Percentiles rank a stretch among this genome's conserved stretches.
phyloP scores from a whole-genome alignment of 2,113 vertebrate species.

The Dasyurus viverrinus region DNA sequence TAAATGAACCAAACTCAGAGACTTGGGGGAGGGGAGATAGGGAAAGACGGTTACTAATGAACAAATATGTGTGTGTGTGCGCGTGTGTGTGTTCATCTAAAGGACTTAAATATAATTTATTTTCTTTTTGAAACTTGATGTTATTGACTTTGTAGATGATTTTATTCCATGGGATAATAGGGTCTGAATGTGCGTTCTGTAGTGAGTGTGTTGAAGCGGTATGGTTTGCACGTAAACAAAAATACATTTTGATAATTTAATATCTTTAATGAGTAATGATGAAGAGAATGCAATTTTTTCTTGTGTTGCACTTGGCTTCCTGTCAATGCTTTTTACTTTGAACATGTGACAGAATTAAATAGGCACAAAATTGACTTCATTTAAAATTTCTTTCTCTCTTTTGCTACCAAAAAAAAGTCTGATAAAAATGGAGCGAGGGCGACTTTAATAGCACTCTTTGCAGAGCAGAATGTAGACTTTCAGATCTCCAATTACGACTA shows the following conservation, averaged over 20 bases:
- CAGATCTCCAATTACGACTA: slow-evolving; percentile 79
- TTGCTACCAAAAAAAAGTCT: slow-evolving; percentile 75
- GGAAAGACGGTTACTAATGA: slow-evolving; percentile 74
- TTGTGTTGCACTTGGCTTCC: slow-evolving; percentile 78
- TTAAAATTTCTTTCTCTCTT: slow-evolving; percentile 79
- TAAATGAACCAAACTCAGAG: slow-evolving; percentile 86
- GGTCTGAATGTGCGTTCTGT: slow-evolving; percentile 68
- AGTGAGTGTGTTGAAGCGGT: slow-evolving; percentile 61
- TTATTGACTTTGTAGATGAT: slow-evolving; percentile 70
- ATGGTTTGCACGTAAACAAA: slow-evolving; percentile 80
- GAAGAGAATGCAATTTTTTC: slow-evolving; percentile 60
- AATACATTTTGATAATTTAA: slow-evolving; percentile 72
- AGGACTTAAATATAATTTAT: slow-evolving; percentile 64
- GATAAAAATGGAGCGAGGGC: slow-evolving; percentile 81
- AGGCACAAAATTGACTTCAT: slow-evolving; percentile 83
- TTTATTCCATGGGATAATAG: slow-evolving; percentile 74
- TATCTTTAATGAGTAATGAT: slow-evolving; percentile 63
- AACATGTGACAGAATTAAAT: slow-evolving; percentile 81
- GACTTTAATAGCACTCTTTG: slow-evolving; percentile 82
- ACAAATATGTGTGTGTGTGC: slow-evolving; percentile 47
- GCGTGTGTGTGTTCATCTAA: slow-evolving; percentile 29
- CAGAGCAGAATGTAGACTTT: slow-evolving; percentile 70
- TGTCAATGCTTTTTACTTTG: slow-evolving; percentile 80
- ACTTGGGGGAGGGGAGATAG: slow-evolving; percentile 60
- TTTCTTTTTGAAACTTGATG: slow-evolving; percentile 69